Evolutionary conservation across 1,140 invertebrate genomes (phyloP), one percentile per base, ranked within the genome.

Genomic region (Hormaphis cornu): DNA sequence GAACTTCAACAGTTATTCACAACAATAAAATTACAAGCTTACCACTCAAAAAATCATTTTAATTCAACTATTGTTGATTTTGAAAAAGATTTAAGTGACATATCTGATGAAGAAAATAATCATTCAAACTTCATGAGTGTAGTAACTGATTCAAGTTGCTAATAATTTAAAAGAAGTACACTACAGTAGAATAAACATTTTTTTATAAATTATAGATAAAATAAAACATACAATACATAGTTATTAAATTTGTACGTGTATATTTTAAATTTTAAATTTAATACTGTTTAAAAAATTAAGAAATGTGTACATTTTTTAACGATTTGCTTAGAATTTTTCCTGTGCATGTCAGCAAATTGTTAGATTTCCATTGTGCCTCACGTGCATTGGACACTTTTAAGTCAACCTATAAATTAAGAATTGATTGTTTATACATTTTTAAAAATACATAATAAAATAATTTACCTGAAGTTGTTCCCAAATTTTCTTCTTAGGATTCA

Each of bases 401-500:
- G 80, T 94, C 90, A 63, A 83, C 81, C 83, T 86, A 74, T 54
- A 79, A 77, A 73, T 73, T 70, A 71, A 71, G 61, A 52, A 5
- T 54, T 28, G 1, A 69, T 33, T 40, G 24, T 48, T n/a, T 16
- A 18, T 18, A 7, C 44, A 26, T 40, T 0, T 26, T 14, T n/a
- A 30, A n/a, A 20, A 54, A 66, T 48, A 6, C 16, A 22, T 54
- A 70, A n/a, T 58, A 22, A 4, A 20, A 24, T 33, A n/a, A 63
- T 14, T 72, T 75, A 82, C 84, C 75, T 90, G 88, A 35, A 93
- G 75, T 77, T 92, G 93, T 76, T 98, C 95, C 94, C 95, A 97
- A 14, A 97, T 83, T 83, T 98, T 98, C 79, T 98, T 98, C 77
- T 98, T 98, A 8, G 95, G 95, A 80, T 98, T 98, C 5, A 99